Base-by-base conservation (phyloP, 2,888 invertebrate genomes). In the Machimus atricapillus region DNA sequence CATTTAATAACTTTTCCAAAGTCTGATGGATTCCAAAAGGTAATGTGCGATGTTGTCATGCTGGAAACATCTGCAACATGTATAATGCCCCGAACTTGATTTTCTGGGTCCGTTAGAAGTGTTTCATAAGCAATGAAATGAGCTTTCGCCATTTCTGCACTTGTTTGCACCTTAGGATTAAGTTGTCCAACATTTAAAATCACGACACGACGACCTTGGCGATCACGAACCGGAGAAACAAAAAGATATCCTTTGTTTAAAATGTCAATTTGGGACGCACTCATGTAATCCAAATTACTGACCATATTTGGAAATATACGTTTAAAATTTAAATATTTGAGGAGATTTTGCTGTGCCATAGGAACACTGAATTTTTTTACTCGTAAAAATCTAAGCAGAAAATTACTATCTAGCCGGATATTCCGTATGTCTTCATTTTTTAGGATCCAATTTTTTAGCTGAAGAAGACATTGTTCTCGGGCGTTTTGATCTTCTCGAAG, bases 281-380 rank as follows among this genome's bases (percentile, higher is more conserved):
- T 94, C 82, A 94, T 93, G 89, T 94, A 95, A 91, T 97, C 96
- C 89, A 97, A 91, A 82, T 95, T 94, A 89, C 92, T 92, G 89
- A 95, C 95, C 90, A 95, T 93, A 89, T 95, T 94, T 12, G 94
- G 95, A 90, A 96, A 96, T 85, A 94, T 95, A 90, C 95, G 95
- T 88, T 96, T 93, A 78, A 96, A 93, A 90, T 95, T 96, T 88
- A 97, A 93, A 91, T 97, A 97, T 91, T 97, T 97, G 27, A 97
- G 93, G 58, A 97, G 91, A 77, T 95, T 95, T 90, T 96, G 96
- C 91, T 97, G 95, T 0, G 97, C 96, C 95, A 96, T 95, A 1
- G 95, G 95, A 46, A 97, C 93, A 90, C 96, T 96, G 93, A 94
- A 97, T 91, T 96, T 97, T 91, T 96, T 96, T 88, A 95, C 95